Conservation (phyloP, 2,888 invertebrate species). For the Biston stratarius region DNA sequence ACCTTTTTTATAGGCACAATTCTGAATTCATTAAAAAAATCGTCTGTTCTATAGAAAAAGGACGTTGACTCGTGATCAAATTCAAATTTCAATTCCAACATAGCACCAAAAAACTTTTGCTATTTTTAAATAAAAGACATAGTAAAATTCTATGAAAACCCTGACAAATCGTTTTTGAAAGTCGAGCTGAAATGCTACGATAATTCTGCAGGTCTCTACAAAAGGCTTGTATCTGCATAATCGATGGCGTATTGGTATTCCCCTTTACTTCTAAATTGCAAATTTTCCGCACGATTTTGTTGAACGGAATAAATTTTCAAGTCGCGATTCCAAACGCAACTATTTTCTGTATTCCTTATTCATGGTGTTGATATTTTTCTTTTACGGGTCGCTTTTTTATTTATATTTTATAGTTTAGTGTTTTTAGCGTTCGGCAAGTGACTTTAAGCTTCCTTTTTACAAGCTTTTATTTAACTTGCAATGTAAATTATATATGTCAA, state of each 20-base stretch:
- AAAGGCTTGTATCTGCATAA: slow-evolving; percentile 84
- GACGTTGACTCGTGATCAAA: too few relatives aligned
- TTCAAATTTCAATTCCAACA: too few relatives aligned
- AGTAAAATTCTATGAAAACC: slow-evolving; percentile 66
- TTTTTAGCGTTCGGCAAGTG: too few relatives aligned
- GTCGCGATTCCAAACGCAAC: slow-evolving; percentile 73
- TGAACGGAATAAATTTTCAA: slow-evolving; percentile 81
- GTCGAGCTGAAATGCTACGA: slow-evolving; percentile 75
- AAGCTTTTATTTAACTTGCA: too few relatives aligned
- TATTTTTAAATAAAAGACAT: background rate
- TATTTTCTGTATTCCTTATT: slow-evolving; percentile 71
- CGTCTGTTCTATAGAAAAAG: too few relatives aligned
- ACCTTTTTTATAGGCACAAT: too few relatives aligned
- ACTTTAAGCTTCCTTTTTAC: too few relatives aligned
- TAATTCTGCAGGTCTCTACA: slow-evolving; percentile 78
- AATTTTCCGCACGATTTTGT: slow-evolving; percentile 85
- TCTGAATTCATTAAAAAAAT: too few relatives aligned
- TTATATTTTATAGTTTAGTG: background rate
- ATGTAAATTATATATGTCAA: too few relatives aligned
- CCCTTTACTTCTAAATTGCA: slow-evolving; percentile 86
- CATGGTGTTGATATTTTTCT: slow-evolving; percentile 58
- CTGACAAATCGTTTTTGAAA: slow-evolving; percentile 77
- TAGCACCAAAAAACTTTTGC: background rate
- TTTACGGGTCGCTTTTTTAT: slow-evolving; percentile 35
- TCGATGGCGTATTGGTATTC: slow-evolving; percentile 85